phyloP scores from a whole-genome alignment of 1,140 invertebrate genomes.

The Ostrea edulis region DNA sequence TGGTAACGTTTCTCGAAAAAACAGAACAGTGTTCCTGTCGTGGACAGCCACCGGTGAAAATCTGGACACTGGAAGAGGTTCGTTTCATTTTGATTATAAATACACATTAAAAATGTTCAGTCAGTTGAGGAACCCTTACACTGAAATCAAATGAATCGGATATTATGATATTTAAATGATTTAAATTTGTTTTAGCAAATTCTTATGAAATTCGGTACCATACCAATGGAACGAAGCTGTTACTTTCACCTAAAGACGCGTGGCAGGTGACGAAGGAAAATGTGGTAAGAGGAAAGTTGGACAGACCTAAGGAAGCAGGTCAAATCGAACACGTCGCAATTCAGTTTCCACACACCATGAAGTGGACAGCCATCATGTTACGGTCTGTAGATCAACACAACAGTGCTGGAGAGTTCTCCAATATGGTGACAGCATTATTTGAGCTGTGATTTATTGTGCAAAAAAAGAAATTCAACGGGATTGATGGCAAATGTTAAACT shows the following conservation, averaged over 20 bases:
- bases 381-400: slow-evolving; percentile 79
- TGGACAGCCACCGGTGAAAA: slow-evolving; percentile 69
- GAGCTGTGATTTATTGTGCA: slow-evolving; percentile 46
- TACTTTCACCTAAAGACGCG: slow-evolving; percentile 50
- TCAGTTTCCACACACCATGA: slow-evolving; percentile 76
- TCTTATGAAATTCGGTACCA: slow-evolving; percentile 31
- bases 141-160: no score
- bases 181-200: background rate
- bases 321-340: slow-evolving; percentile 66
- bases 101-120: no score
- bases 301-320: slow-evolving; percentile 38
- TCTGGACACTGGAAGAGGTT: slow-evolving; percentile 66
- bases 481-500: no score
- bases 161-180: background rate
- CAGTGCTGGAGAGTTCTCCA: slow-evolving; percentile 81
- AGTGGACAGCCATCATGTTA: slow-evolving; percentile 79
- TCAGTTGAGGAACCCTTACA: background rate
- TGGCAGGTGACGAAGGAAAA: background rate
- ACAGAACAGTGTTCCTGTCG: slow-evolving; percentile 64
- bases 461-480: background rate
- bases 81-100: background rate
- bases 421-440: slow-evolving; percentile 78
- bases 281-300: background rate
- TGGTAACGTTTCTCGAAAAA: background rate
- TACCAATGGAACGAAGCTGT: background rate